Conservation (phyloP, 2,888 invertebrate genomes). For the Flexamia atlantica region DNA sequence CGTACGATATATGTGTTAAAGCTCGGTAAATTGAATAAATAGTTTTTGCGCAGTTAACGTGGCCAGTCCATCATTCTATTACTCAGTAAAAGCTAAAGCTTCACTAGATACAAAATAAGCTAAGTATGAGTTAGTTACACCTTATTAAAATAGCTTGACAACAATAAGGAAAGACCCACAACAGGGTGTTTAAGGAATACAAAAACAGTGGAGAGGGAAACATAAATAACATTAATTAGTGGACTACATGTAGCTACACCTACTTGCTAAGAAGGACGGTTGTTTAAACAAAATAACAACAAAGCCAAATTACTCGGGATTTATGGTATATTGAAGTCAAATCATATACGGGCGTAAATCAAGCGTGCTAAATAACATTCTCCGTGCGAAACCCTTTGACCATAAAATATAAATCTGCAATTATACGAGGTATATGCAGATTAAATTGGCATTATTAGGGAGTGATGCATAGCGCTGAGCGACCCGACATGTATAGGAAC, state of each 20-base stretch:
- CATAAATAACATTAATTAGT: conserved; percentile 41
- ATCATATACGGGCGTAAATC: conserved; percentile 39
- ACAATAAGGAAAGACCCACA: neutral
- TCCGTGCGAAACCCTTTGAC: conserved; percentile 5
- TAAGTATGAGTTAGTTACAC: too few species aligned
- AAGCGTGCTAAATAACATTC: conserved; percentile 36
- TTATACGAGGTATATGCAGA: conserved; percentile 53
- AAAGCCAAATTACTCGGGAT: conserved; percentile 47
- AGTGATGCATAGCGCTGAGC: conserved; percentile 48
- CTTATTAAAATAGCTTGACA: too few species aligned
- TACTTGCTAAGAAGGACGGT: conserved; percentile 7
- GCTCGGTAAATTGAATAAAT: too few species aligned
- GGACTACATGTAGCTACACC: conserved; percentile 25
- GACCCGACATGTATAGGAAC: conserved; percentile 20
- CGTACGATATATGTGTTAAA: too few species aligned
- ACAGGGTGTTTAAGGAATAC: neutral
- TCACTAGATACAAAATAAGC: too few species aligned
- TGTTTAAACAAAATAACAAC: conserved; percentile 24
- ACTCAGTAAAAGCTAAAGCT: too few species aligned
- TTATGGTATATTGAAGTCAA: conserved; percentile 56
- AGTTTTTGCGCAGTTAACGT: too few species aligned
- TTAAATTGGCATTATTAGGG: conserved; percentile 45
- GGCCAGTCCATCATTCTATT: too few species aligned
- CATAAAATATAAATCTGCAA: conserved; percentile 57
- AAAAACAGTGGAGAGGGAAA: conserved; percentile 6